phyloP scores from a whole-genome alignment of 2,888 invertebrate species.

The Argynnis bischoffii region DNA sequence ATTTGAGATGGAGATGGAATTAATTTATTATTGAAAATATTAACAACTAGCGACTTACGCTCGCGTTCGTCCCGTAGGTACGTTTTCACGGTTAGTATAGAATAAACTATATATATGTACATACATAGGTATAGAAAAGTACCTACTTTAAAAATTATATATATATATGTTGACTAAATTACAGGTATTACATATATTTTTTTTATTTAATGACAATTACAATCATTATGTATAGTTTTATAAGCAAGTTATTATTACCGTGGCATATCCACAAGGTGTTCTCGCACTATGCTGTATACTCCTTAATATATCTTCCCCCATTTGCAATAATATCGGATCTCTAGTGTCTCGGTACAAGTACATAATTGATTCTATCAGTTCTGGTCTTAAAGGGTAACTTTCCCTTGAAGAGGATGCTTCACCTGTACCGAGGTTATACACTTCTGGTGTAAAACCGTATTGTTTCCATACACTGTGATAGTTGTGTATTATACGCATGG shows the following conservation, averaged over 20 bases:
- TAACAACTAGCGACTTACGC: no score
- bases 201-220: no score
- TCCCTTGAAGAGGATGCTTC: slow-evolving; percentile 91
- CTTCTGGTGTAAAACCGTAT: slow-evolving; percentile 98
- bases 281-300: slow-evolving; percentile 96
- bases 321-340: slow-evolving; percentile 95
- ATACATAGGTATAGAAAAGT: no score
- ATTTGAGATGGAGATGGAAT: no score
- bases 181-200: no score
- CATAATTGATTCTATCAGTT: slow-evolving; percentile 98
- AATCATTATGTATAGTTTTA: no score
- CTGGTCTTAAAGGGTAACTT: slow-evolving; percentile 97
- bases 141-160: no score
- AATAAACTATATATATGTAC: no score
- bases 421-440: slow-evolving; percentile 95
- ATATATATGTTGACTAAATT: no score
- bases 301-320: slow-evolving; percentile 96
- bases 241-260: slow-evolving; percentile 78
- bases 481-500: slow-evolving; percentile 96
- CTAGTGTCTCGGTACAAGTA: slow-evolving; percentile 96
- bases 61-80: no score
- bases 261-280: slow-evolving; percentile 98
- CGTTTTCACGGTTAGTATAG: no score
- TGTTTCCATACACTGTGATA: slow-evolving; percentile 98
- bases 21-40: no score